phyloP scores from a whole-genome alignment of 2,888 invertebrate species.

The Catocala fraxini region DNA sequence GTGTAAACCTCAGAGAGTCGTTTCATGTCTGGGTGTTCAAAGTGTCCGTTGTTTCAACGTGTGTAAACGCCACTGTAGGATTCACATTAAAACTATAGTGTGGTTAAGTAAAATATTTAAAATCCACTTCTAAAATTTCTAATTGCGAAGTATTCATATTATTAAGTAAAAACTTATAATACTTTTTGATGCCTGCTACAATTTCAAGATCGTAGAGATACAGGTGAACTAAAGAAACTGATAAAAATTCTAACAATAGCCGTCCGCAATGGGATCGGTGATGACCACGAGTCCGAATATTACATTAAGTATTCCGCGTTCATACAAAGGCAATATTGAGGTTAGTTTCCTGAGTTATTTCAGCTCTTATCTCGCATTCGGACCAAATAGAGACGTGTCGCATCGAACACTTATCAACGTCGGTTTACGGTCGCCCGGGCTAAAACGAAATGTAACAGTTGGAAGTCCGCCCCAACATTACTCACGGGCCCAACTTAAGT shows the following conservation, averaged over 20 bases:
- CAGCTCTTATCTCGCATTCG: slow-evolving; percentile 67
- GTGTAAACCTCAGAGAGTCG: too few species aligned
- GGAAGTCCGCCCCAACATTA: slow-evolving; percentile 67
- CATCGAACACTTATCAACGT: slow-evolving; percentile 77
- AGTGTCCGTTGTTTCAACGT: too few species aligned
- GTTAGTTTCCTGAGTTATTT: slow-evolving; percentile 64
- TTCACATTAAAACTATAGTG: too few species aligned
- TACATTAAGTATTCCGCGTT: slow-evolving; percentile 42
- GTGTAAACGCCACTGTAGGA: too few species aligned
- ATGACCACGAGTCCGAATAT: slow-evolving; percentile 23
- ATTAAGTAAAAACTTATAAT: not conserved
- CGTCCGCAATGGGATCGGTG: not conserved
- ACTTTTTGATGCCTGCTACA: not conserved
- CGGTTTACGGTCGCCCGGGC: slow-evolving; percentile 70
- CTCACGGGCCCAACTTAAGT: slow-evolving; percentile 72
- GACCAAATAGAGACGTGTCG: slow-evolving; percentile 71
- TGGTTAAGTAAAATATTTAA: too few species aligned
- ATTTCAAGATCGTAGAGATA: too few species aligned
- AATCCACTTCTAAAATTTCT: too few species aligned
- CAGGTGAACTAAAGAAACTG: not conserved
- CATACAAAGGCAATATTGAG: slow-evolving; percentile 48
- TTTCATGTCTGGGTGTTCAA: too few species aligned
- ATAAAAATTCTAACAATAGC: not conserved
- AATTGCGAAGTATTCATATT: too few species aligned
- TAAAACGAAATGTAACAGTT: slow-evolving; percentile 74